These are phyloP conservation scores for Calameuta idolon DNA, from an alignment of 2,888 invertebrate genomes.

Conservation along the genomic window DNA sequence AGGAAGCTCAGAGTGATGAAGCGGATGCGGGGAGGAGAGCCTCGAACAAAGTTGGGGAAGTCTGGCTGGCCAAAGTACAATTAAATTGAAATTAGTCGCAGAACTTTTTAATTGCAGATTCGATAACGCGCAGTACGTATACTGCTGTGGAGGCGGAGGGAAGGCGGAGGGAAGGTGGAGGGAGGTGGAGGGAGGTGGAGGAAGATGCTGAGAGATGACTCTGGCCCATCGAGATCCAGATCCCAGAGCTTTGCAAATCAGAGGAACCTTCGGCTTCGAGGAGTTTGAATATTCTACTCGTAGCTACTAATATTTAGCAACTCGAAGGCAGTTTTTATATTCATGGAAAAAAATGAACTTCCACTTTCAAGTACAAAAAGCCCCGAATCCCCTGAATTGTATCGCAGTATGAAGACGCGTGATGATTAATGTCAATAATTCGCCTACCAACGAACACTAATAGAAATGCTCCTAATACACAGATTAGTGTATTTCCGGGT, in stretches of 20 bases:
- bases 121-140: constrained; percentile 50
- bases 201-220: neutral
- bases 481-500: too few species aligned
- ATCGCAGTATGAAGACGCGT: too few species aligned
- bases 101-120: constrained; percentile 65
- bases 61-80: constrained; percentile 34
- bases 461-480: too few species aligned
- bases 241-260: neutral
- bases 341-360: neutral
- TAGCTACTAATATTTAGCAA: too few species aligned
- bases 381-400: too few species aligned
- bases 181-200: too few species aligned
- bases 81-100: constrained; percentile 64
- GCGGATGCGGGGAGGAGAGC: neutral
- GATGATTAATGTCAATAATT: too few species aligned
- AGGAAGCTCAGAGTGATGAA: neutral
- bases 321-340: neutral
- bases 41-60: neutral
- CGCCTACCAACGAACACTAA: too few species aligned
- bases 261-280: neutral
- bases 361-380: too few species aligned
- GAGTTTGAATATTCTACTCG: too few species aligned
- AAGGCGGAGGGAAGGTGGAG: too few species aligned
- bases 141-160: neutral
- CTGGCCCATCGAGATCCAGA: neutral